These are phyloP conservation scores for Ptyas mucosa DNA, from an alignment of 2,113 vertebrate species.

Conservation along the genomic window DNA sequence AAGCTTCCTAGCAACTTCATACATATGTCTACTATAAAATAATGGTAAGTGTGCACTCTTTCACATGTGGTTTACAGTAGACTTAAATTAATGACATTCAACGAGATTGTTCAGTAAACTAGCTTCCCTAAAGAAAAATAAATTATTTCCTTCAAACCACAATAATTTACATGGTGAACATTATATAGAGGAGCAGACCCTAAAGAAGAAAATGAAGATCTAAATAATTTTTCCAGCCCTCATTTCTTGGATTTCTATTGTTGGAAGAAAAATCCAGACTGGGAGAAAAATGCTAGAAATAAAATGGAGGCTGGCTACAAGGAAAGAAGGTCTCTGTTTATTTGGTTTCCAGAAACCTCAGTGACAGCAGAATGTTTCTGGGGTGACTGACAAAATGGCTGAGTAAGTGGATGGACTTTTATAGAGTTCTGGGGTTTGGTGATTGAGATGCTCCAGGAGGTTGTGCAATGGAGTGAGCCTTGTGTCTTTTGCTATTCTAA, in stretches of 20 bases:
- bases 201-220: background rate
- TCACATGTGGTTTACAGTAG: background rate
- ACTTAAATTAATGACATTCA: background rate
- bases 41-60: background rate
- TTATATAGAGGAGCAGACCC: background rate
- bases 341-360: too few relatives aligned
- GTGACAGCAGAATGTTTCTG: too few relatives aligned
- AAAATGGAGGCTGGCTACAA: too few relatives aligned
- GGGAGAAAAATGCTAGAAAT: too few relatives aligned
- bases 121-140: background rate
- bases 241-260: background rate
- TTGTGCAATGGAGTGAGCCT: too few relatives aligned
- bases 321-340: too few relatives aligned
- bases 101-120: background rate
- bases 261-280: too few relatives aligned
- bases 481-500: too few relatives aligned
- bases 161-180: background rate
- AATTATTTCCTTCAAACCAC: background rate
- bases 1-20: background rate
- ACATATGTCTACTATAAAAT: background rate
- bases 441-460: too few relatives aligned
- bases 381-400: too few relatives aligned
- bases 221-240: background rate
- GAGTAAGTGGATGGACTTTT: too few relatives aligned
- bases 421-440: too few relatives aligned